Base-by-base conservation (phyloP, 2,888 invertebrate species). In the Scaptomyza cyrtandrae region DNA sequence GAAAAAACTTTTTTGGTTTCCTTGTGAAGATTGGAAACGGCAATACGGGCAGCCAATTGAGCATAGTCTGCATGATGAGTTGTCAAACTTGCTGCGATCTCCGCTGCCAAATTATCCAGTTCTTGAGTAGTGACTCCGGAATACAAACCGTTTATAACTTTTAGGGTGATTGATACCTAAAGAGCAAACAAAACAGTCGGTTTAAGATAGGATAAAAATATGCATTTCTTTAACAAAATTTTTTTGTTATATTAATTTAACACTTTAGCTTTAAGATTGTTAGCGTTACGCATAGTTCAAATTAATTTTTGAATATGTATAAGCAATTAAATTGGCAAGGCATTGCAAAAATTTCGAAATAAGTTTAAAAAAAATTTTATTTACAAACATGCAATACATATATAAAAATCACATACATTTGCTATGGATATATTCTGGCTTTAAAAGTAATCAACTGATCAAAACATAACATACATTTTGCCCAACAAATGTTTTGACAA, bases 1-100 rank as follows among this genome's bases (percentile, higher is more conserved):
- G 96, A 97, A 91, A 98, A 99, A 53, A 95, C 95, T 93, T 99
- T 98, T 90, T 96, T 98, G 0, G 99, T 99, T 93, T 99, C 98
- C 91, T 99, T 99, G 90, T 99, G 99, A 68, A 99, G 93, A 93
- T 99, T 99, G 1, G 99, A 98, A 46, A 99, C 96, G 7, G 98
- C 99, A 88, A 99, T 96, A 78, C 99, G 94, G 3, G 97, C 97
- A 57, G 97, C 97, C 55, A 97, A 92, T 65, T 96, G 93, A 6
- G 97, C 99, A 93, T 99, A 99, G 93, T 99, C 99, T 0, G 99
- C 98, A 93, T 99, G 99, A 88, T 96, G 96, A 3, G 98, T 98
- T 0, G 99, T 99, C 96, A 99, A 97, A 33, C 97, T 97, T 11
- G 99, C 99, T n/a, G 99, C 98, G 43, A 97, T 99, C 93, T 99